phyloP scores from a whole-genome alignment of 1,140 invertebrate genomes.

The Drosophila leontia region DNA sequence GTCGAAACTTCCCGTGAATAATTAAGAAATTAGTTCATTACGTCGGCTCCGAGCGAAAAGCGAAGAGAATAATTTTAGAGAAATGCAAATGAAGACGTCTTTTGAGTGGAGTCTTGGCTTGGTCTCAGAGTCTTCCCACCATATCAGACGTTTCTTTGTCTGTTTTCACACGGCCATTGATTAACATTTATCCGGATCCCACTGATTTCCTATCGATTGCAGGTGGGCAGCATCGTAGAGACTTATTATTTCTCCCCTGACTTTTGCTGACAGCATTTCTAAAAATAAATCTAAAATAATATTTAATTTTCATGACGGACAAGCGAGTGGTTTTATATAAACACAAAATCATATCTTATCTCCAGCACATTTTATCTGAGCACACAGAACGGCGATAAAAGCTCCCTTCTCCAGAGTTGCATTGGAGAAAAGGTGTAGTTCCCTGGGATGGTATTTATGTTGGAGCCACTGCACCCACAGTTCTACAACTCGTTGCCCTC shows the following conservation, averaged over 20 bases:
- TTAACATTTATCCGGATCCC: conserved; percentile 11
- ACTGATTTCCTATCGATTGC: conserved; percentile 11
- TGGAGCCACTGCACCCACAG: conserved; percentile 39
- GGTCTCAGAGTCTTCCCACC: conserved; percentile 25
- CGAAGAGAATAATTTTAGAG: conserved; percentile 39
- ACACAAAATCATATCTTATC: conserved; percentile 58
- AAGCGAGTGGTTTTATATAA: neutral
- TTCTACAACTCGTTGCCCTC: conserved; percentile 23
- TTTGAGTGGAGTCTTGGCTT: conserved; percentile 6
- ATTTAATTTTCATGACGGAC: conserved; percentile 10
- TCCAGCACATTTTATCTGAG: conserved; percentile 35
- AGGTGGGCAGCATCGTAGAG: conserved; percentile 7
- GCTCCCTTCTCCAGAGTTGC: conserved; percentile 15
- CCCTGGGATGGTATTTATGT: conserved; percentile 1
- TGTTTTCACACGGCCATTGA: conserved; percentile 29
- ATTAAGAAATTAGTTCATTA: conserved; percentile 77
- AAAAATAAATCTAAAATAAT: conserved; percentile 47
- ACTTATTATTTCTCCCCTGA: neutral
- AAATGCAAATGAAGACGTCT: conserved; percentile 63
- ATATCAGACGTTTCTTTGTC: conserved; percentile 20
- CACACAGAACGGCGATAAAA: conserved; percentile 35
- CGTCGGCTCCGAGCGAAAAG: conserved; percentile 37
- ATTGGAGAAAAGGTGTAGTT: conserved; percentile 9
- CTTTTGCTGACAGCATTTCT: conserved; percentile 31
- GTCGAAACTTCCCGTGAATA: conserved; percentile 71